These are phyloP conservation scores for Musca vetustissima DNA, from an alignment of 1,140 invertebrate species.

Conservation along the genomic window DNA sequence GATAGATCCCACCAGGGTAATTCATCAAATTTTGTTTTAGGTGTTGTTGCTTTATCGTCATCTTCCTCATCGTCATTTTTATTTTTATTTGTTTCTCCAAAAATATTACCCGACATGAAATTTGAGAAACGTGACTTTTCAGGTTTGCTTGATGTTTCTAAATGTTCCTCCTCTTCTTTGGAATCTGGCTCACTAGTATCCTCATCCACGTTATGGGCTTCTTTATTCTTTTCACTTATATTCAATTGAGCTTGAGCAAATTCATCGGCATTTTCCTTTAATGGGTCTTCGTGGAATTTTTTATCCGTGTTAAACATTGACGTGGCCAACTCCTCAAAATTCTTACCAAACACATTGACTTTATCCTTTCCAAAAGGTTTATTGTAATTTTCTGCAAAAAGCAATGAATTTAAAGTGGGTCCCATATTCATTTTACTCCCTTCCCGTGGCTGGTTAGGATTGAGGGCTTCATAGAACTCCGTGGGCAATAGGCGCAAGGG, in stretches of 20 bases:
- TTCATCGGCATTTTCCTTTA: constrained; percentile 34
- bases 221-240: constrained; percentile 5
- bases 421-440: constrained; percentile 31
- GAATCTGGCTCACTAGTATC: not conserved
- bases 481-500: constrained; percentile 35
- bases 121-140: not conserved
- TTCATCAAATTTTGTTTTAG: constrained; percentile 20
- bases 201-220: not conserved
- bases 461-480: constrained; percentile 44
- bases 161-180: constrained; percentile 28
- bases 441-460: constrained; percentile 9
- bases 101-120: not conserved
- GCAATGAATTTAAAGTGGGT: constrained; percentile 41
- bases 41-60: constrained; percentile 8
- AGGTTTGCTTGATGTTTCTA: constrained; percentile 8
- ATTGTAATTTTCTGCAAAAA: constrained; percentile 46
- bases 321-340: constrained; percentile 23
- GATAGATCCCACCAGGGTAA: constrained; percentile 48
- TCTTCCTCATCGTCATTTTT: constrained; percentile 29
- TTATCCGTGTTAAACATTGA: constrained; percentile 20
- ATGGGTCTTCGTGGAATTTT: constrained; percentile 8
- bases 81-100: constrained; percentile 2
- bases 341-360: constrained; percentile 12
- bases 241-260: constrained; percentile 44
- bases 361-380: not conserved